Base-by-base conservation (phyloP, 2,888 invertebrate genomes). In the Sphinx pinastri region DNA sequence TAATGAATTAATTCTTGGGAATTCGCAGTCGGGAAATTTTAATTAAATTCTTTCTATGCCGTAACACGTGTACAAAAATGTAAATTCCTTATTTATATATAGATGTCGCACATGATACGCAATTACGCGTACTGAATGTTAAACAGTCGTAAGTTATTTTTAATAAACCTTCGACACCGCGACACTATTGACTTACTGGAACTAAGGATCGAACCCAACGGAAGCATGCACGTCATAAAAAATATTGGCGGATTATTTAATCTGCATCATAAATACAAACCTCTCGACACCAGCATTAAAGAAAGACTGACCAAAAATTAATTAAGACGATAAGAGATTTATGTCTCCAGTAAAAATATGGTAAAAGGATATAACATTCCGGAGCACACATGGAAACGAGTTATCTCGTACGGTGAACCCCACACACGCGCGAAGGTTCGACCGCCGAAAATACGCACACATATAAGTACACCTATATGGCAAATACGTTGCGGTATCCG, bases 401-500 rank as follows among this genome's bases (percentile, higher is more conserved):
- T 81, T 83, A 82, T 82, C 82, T 74, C 79, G 77, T 83, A 83
- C 81, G 82, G 75, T 81, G 79, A 77, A 78, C 74, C 81, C 83
- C 83, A 79, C 80, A 83, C 75, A 45, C 52, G 72, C 75, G 70
- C 76, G 73, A 80, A 87, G 86, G 85, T 86, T 84, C 79, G 79
- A 63, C 80, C 81, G 84, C 88, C 90, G 83, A 89, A 90, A 89
- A 78, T 79, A 86, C 92, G 74, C 90, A 92, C 91, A 89, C 90
- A 86, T 76, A 73, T 73, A 78, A 72, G 75, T 81, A 84, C 80
- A 81, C 82, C 77, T 86, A 90, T 90, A 91, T 89, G 92, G 90
- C 89, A 91, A 94, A 93, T 90, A 91, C 87, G 88, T 92, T 93
- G 92, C 91, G 92, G 92, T 93, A 90, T 91, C 86, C 88, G 88